Evolutionary conservation across 2,113 vertebrate genomes (phyloP).

Genomic region (Craseonycteris thonglongyai): DNA sequence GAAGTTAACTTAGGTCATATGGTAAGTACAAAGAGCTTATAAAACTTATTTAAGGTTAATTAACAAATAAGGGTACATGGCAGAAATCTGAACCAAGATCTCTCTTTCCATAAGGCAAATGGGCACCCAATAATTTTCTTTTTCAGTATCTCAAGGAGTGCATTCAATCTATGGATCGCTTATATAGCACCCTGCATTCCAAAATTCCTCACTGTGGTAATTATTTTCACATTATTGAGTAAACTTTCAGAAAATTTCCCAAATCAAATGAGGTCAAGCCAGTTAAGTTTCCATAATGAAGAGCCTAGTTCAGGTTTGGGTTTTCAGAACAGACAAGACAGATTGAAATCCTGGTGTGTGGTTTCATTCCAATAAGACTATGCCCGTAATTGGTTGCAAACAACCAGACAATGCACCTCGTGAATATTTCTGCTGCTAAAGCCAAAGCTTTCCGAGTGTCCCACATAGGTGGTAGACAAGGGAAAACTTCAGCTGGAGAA

Average conservation of each 20-base stretch:
- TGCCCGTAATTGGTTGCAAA: background rate
- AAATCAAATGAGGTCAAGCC: background rate
- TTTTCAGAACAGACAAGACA: background rate
- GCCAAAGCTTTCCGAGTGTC: background rate
- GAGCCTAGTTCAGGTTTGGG: background rate
- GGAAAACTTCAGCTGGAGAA: background rate
- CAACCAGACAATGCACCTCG: background rate
- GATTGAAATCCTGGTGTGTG: background rate
- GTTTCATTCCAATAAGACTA: background rate
- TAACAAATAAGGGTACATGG: background rate
- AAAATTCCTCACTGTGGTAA: background rate
- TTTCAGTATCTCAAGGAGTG: background rate
- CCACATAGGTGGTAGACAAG: background rate
- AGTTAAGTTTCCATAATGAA: background rate
- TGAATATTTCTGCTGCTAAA: background rate
- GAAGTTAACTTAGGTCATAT: background rate
- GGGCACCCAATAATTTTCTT: background rate
- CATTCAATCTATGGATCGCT: background rate
- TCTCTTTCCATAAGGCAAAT: background rate
- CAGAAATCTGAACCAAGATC: background rate
- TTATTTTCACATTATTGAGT: background rate
- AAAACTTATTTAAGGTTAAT: background rate
- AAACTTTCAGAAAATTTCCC: conserved; percentile 1
- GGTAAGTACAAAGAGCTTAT: background rate
- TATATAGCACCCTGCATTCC: background rate